These are phyloP conservation scores for Aphyosemion australe DNA, from an alignment of 2,113 vertebrate genomes.

Conservation along the genomic window DNA sequence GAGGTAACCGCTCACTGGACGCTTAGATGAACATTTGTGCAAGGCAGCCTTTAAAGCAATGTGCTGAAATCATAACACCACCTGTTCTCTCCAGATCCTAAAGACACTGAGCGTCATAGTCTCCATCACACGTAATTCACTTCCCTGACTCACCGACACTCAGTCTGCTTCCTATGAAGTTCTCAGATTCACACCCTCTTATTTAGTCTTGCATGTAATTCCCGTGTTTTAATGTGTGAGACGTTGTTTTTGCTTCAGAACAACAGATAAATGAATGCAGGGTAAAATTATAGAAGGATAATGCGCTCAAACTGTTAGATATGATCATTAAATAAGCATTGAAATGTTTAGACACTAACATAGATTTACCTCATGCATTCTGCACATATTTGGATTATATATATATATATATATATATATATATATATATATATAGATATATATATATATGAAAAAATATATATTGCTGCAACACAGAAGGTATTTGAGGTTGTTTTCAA, in stretches of 20 bases:
- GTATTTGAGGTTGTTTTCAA: too few relatives aligned
- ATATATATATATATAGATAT: too few relatives aligned
- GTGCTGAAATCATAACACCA: constrained; percentile 69
- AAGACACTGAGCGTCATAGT: constrained; percentile 31
- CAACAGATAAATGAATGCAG: constrained; percentile 5
- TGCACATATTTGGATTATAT: too few relatives aligned
- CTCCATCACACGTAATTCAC: constrained; percentile 12
- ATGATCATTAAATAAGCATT: too few relatives aligned
- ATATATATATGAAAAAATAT: too few relatives aligned
- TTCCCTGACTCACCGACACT: constrained; percentile 27
- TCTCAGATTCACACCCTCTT: background rate
- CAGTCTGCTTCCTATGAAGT: constrained; percentile 2
- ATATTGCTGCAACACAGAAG: too few relatives aligned
- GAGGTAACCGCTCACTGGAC: constrained; percentile 64
- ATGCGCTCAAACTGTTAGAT: background rate
- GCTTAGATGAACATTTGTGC: constrained; percentile 70
- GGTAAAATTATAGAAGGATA: background rate
- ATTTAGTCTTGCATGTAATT: background rate
- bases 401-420: too few relatives aligned
- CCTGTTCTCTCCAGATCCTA: constrained; percentile 66
- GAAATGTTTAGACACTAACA: too few relatives aligned
- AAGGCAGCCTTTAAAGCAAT: constrained; percentile 59
- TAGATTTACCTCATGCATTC: too few relatives aligned
- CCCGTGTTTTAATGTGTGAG: background rate
- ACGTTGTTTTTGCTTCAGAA: background rate